Evolutionary conservation across 2,797 vertebrate species (phyloP).

Genomic region (Acanthurus lineatus): DNA sequence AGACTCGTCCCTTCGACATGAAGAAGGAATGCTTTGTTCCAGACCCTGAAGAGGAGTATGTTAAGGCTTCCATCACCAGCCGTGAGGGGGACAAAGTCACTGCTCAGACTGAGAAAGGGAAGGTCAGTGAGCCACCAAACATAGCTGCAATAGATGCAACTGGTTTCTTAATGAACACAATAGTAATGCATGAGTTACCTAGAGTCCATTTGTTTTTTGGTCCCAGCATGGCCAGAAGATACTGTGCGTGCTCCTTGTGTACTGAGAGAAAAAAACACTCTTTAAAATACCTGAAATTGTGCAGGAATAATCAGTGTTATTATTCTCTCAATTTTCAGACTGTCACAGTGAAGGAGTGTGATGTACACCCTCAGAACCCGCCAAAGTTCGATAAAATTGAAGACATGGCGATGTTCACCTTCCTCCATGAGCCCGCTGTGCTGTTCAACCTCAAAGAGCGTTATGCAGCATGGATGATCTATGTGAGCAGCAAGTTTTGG

Average conservation of each 20-base stretch:
- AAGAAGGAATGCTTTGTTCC: slow-evolving; percentile 93
- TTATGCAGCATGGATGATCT: slow-evolving; percentile 94
- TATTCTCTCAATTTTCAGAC: slow-evolving; percentile 78
- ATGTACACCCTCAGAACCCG: slow-evolving; percentile 84
- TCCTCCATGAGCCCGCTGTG: slow-evolving; percentile 92
- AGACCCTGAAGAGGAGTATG: slow-evolving; percentile 88
- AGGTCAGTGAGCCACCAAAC: slow-evolving; percentile 80
- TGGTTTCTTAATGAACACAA: slow-evolving; percentile 15
- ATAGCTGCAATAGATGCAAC: slow-evolving; percentile 17
- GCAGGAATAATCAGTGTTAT: background rate
- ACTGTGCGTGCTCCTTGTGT: too few species aligned
- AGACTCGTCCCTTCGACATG: slow-evolving; percentile 92
- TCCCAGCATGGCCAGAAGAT: background rate
- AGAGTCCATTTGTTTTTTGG: background rate
- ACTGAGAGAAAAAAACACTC: background rate
- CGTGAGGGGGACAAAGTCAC: slow-evolving; percentile 93
- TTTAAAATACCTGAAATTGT: background rate
- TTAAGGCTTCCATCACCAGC: slow-evolving; percentile 88
- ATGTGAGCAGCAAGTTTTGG: slow-evolving; percentile 41
- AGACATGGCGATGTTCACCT: slow-evolving; percentile 95
- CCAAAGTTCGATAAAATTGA: slow-evolving; percentile 95
- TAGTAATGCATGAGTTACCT: slow-evolving; percentile 2
- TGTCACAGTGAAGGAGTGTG: slow-evolving; percentile 87
- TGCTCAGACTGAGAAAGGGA: slow-evolving; percentile 87
- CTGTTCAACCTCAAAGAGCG: slow-evolving; percentile 95